phyloP scores from a whole-genome alignment of 2,113 vertebrate species.

The Sialia sialis region DNA sequence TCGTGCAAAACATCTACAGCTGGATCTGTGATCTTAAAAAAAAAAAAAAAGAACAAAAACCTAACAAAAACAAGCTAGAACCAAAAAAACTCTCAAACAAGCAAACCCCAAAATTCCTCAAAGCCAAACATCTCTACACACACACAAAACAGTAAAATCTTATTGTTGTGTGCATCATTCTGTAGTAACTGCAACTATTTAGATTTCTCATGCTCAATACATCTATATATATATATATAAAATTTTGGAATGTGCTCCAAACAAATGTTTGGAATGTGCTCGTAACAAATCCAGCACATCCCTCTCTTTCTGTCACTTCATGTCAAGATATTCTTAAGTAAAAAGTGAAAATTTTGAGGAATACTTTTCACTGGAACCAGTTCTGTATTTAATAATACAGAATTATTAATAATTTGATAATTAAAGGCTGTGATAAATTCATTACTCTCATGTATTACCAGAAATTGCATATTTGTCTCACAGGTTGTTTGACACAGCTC shows the following conservation, averaged over 20 bases:
- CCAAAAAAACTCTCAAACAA: not conserved
- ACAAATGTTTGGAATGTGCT: fast-evolving
- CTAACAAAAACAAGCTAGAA: not conserved
- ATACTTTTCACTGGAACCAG: not conserved
- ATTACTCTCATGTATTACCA: not conserved
- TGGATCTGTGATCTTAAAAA: not conserved
- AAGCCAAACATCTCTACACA: not conserved
- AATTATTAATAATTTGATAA: not conserved
- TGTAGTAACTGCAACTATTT: not conserved
- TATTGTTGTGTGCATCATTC: fast-evolving
- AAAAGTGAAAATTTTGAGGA: not conserved
- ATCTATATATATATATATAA: fast-evolving
- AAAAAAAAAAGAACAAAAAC: no score
- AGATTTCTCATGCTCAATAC: not conserved
- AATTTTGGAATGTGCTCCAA: not conserved
- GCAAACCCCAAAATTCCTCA: not conserved
- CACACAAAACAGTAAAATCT: not conserved
- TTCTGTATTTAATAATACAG: not conserved
- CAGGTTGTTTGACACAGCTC: not conserved
- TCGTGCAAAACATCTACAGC: not conserved
- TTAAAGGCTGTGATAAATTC: not conserved
- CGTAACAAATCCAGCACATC: not conserved
- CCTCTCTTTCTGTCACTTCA: fast-evolving
- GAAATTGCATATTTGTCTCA: not conserved
- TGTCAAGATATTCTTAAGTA: not conserved